Percentiles rank a stretch among this genome's conserved stretches.
Evolutionary conservation across 2,888 invertebrate species (phyloP).

Genomic region (Cryptus armator): DNA sequence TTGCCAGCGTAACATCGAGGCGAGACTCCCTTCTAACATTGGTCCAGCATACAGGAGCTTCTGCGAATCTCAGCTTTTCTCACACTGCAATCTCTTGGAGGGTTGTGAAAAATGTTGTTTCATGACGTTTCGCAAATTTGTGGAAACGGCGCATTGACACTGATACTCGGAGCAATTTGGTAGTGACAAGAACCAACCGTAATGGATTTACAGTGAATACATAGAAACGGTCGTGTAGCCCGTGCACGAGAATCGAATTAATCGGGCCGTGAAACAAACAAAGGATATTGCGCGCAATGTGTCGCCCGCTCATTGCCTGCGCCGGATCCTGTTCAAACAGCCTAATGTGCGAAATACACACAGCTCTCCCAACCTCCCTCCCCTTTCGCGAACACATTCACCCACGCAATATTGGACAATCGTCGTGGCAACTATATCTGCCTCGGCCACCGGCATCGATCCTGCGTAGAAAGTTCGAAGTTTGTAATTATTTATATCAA

Average conservation of each 20-base stretch:
- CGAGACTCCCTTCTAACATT: conserved; percentile 21
- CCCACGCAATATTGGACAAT: conserved; percentile 77
- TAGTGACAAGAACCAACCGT: conserved; percentile 60
- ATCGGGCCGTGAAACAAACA: conserved; percentile 80
- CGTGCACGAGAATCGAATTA: conserved; percentile 76
- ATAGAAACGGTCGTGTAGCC: conserved; percentile 54
- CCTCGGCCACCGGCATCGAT: conserved; percentile 10
- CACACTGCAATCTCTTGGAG: not conserved
- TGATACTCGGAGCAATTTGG: conserved; percentile 52
- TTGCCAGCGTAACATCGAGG: conserved; percentile 47
- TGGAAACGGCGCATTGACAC: conserved; percentile 11
- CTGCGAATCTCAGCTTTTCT: conserved; percentile 26
- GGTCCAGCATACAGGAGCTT: conserved; percentile 7
- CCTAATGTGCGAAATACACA: conserved; percentile 84
- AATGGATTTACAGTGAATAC: conserved; percentile 80
- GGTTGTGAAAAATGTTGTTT: not conserved
- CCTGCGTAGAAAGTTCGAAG: conserved; percentile 19
- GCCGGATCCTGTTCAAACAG: conserved; percentile 82
- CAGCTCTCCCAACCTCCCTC: conserved; percentile 42
- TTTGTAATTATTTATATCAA: conserved; percentile 10
- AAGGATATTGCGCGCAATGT: conserved; percentile 83
- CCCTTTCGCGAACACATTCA: conserved; percentile 48
- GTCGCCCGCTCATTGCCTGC: conserved; percentile 75
- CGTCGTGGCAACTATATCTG: conserved; percentile 51
- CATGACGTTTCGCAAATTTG: conserved; percentile 43